Evolutionary conservation across 2,113 vertebrate genomes (phyloP).

Genomic region (Gracilinanus agilis): DNA sequence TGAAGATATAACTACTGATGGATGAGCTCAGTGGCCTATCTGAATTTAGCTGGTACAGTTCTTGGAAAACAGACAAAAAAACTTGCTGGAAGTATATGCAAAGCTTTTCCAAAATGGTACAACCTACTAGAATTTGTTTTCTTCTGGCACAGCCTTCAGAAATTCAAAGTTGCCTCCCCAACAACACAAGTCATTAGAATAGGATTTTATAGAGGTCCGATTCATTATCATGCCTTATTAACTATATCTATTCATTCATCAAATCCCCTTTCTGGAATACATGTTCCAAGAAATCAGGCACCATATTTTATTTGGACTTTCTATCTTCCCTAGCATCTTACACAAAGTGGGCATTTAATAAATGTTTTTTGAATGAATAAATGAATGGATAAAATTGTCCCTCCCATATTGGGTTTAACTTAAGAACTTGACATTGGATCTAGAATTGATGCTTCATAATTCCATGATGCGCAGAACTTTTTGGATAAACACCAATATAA

Average conservation of each 20-base stretch:
- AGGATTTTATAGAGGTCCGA: neutral
- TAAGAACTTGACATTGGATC: neutral
- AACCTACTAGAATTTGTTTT: neutral
- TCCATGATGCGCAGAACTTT: neutral
- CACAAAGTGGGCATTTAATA: neutral
- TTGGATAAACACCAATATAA: conserved; percentile 34
- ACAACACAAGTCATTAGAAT: neutral
- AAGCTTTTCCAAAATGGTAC: neutral
- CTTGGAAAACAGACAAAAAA: neutral
- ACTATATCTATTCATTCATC: neutral
- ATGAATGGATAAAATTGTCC: neutral
- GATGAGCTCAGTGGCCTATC: neutral
- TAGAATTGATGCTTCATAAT: neutral
- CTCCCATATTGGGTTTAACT: neutral
- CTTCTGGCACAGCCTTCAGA: neutral
- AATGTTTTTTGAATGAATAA: neutral
- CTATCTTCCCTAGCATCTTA: neutral
- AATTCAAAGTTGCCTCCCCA: neutral
- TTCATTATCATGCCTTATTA: neutral
- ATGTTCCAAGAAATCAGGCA: neutral
- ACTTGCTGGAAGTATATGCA: neutral
- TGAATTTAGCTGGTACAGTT: neutral
- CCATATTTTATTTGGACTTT: neutral
- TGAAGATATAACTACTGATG: no score
- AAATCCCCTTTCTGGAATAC: neutral